Conservation (phyloP, 2,888 invertebrate species). For the Embidobia sp. region DNA sequence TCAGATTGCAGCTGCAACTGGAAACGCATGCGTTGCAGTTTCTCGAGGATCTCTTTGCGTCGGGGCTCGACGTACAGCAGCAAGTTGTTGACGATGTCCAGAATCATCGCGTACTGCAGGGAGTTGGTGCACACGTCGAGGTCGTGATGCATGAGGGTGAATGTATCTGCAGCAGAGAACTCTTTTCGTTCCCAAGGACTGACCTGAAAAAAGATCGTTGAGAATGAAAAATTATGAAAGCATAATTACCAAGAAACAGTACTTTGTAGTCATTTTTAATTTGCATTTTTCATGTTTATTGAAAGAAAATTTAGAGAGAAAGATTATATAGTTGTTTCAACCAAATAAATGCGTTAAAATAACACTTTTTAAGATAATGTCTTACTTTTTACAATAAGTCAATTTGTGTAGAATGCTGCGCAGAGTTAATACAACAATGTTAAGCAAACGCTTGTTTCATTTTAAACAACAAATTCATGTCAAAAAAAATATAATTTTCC, state of each 20-base stretch:
- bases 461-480: too few relatives aligned
- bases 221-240: too few relatives aligned
- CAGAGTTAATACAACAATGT: too few relatives aligned
- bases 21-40: slow-evolving; percentile 95
- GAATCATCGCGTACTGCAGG: slow-evolving; percentile 95
- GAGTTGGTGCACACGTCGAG: slow-evolving; percentile 99
- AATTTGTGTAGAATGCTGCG: too few relatives aligned
- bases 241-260: too few relatives aligned
- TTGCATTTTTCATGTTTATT: too few relatives aligned
- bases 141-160: slow-evolving; percentile 99
- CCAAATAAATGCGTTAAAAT: too few relatives aligned
- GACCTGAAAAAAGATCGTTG: slow-evolving; percentile 77
- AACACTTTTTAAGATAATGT: too few relatives aligned
- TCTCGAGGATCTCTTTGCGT: slow-evolving; percentile 93
- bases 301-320: background rate
- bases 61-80: slow-evolving; percentile 98
- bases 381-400: too few relatives aligned
- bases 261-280: too few relatives aligned
- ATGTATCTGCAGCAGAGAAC: slow-evolving; percentile 94
- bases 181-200: slow-evolving; percentile 91
- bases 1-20: slow-evolving; percentile 95
- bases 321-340: background rate
- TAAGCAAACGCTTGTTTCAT: too few relatives aligned
- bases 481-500: too few relatives aligned
- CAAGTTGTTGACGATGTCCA: slow-evolving; percentile 99